Conservation (phyloP, 2,888 invertebrate species). For the Phlogophora meticulosa region DNA sequence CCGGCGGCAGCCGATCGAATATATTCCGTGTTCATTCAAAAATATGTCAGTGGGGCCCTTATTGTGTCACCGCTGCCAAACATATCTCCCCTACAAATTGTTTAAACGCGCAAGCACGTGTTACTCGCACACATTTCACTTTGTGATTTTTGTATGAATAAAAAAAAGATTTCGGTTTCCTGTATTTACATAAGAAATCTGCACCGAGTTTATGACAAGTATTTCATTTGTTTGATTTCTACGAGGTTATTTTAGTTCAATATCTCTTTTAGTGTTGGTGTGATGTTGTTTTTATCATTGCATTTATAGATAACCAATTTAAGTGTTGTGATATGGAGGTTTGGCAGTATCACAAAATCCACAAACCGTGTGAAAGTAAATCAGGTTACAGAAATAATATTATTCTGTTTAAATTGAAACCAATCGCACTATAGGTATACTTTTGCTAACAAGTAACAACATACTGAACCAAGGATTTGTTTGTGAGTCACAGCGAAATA, state of each 20-base stretch:
- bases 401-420: neutral
- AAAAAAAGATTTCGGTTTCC: constrained; percentile 44
- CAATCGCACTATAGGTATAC: neutral
- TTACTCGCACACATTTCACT: constrained; percentile 52
- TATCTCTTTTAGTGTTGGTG: constrained; percentile 32
- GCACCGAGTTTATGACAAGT: constrained; percentile 31
- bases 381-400: constrained; percentile 24
- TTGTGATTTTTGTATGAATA: constrained; percentile 59
- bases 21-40: constrained; percentile 78
- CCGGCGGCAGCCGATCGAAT: constrained; percentile 65
- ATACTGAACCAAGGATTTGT: neutral
- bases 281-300: constrained; percentile 50
- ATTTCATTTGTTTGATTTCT: constrained; percentile 26
- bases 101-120: constrained; percentile 59
- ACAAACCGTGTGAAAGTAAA: constrained; percentile 40
- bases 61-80: constrained; percentile 61
- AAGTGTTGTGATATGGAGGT: constrained; percentile 58
- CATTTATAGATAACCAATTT: constrained; percentile 53
- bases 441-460: neutral
- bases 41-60: constrained; percentile 81
- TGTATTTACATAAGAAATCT: constrained; percentile 52
- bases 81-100: constrained; percentile 63
- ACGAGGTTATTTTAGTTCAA: constrained; percentile 36
- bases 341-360: constrained; percentile 24
- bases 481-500: neutral